Evolutionary conservation across 1,140 invertebrate genomes (phyloP).

Genomic region (Mycetomoellerius zeteki): DNA sequence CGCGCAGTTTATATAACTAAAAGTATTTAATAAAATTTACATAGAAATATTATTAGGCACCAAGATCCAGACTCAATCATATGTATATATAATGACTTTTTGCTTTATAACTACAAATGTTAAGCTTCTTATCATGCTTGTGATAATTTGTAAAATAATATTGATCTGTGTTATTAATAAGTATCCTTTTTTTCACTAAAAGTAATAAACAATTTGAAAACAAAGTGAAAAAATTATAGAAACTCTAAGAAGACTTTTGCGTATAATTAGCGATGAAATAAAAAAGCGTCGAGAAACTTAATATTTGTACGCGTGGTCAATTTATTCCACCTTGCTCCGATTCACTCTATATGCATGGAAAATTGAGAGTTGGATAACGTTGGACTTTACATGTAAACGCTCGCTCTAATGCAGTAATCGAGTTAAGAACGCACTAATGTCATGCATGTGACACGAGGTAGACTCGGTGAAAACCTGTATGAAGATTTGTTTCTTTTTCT

Average conservation of each 20-base stretch:
- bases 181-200: neutral
- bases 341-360: slow-evolving; percentile 66
- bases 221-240: neutral
- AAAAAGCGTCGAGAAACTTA: slow-evolving; percentile 18
- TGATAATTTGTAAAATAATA: neutral
- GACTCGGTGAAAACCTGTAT: slow-evolving; percentile 26
- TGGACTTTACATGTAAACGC: slow-evolving; percentile 46
- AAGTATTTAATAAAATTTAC: too few species aligned
- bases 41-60: too few species aligned
- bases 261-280: slow-evolving; percentile 60
- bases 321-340: slow-evolving; percentile 57
- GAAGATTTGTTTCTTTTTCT: slow-evolving; percentile 41
- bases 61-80: too few species aligned
- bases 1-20: too few species aligned
- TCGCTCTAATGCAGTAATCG: slow-evolving; percentile 53
- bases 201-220: neutral
- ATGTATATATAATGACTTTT: too few species aligned
- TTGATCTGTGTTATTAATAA: neutral
- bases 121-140: neutral
- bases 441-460: slow-evolving; percentile 33
- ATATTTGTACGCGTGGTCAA: slow-evolving; percentile 48
- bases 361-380: slow-evolving; percentile 29
- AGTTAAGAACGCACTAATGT: slow-evolving; percentile 51
- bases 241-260: neutral
- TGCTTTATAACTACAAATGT: neutral